Evolutionary conservation across 2,888 invertebrate species (phyloP).

Genomic region (Teinopalpus imperialis): DNA sequence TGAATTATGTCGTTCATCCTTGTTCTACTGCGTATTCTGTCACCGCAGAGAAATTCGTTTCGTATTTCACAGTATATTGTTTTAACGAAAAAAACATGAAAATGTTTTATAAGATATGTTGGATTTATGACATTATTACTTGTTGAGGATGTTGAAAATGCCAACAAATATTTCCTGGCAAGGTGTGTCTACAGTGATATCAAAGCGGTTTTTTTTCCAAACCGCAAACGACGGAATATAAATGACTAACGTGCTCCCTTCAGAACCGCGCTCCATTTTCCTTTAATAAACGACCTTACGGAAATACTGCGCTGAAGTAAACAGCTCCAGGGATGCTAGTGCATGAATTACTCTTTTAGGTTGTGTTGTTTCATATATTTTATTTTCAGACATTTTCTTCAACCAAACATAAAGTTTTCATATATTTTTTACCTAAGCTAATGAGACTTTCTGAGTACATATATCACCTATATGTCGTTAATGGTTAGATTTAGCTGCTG

Average conservation of each 20-base stretch:
- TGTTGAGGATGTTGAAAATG: constrained; percentile 1
- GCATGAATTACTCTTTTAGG: constrained; percentile 1
- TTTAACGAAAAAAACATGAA: too few relatives aligned
- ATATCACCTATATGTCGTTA: too few relatives aligned
- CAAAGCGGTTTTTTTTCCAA: constrained; percentile 9
- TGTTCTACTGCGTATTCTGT: too few relatives aligned
- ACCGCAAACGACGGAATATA: constrained; percentile 19
- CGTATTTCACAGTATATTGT: too few relatives aligned
- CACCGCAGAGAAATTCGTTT: too few relatives aligned
- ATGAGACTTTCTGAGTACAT: too few relatives aligned
- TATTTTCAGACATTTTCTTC: too few relatives aligned
- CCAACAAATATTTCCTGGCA: constrained; percentile 11
- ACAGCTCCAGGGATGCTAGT: constrained; percentile 2
- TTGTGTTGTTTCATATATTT: too few relatives aligned
- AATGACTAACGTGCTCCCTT: constrained; percentile 20
- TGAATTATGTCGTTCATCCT: too few relatives aligned
- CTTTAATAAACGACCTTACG: constrained; percentile 21
- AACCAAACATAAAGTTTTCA: too few relatives aligned
- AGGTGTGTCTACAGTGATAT: constrained; percentile 19
- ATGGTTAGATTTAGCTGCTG: too few relatives aligned
- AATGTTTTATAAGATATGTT: neutral
- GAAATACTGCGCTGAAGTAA: constrained; percentile 12
- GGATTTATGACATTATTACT: neutral
- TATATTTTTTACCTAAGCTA: too few relatives aligned
- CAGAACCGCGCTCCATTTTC: constrained; percentile 18